Evolutionary conservation across 2,113 vertebrate genomes (phyloP), one percentile per base, ranked within the genome.

Genomic region (Brachyhypopomus occidentalis): DNA sequence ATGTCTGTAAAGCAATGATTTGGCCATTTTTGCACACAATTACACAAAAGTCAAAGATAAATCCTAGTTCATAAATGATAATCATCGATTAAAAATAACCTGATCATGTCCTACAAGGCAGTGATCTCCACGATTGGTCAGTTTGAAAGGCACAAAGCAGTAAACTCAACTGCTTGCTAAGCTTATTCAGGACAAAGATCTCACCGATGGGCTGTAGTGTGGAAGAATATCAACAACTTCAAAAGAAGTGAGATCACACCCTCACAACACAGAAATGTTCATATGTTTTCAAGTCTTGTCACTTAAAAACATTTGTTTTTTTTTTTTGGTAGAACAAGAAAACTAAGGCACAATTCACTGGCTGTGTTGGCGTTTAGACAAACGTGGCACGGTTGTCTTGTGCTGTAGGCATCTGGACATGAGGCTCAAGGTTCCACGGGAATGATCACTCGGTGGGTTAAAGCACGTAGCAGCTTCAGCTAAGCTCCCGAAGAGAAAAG

Each of bases 291-390:
- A 52, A 72, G 45, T 52, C n/a, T 55, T 14, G 14, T 5, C 55
- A 60, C 27, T 78, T 69, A 22, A 67, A 48, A 52, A 52, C 41
- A 45, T 45, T 17, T 30, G 30, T 30, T 1, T 30, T 30, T 30
- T n/a, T 64, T 70, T 59, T 79, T 79, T 78, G 76, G 52, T 59
- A 25, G 56, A 67, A 58, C 6, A 70, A 59, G 30, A 69, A 16
- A 2, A 76, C 55, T n/a, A 41, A 4, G 41, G 12, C 36, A 34
- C 41, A 66, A 16, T 11, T 66, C 11, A 69, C 38, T 27, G 17
- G 30, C 22, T 67, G 2, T 5, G 30, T 17, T 34, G 11, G 30
- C 23, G 7, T 1, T 9, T 8, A 1, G 11, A 9, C 9, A 52
- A 52, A 52, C 0, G 14, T 52, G 41, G 2, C 41, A 41, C 0